Percentiles rank a stretch among this genome's conserved stretches.
Conservation (phyloP, 2,888 invertebrate genomes). For the Drosophila lacicola region DNA sequence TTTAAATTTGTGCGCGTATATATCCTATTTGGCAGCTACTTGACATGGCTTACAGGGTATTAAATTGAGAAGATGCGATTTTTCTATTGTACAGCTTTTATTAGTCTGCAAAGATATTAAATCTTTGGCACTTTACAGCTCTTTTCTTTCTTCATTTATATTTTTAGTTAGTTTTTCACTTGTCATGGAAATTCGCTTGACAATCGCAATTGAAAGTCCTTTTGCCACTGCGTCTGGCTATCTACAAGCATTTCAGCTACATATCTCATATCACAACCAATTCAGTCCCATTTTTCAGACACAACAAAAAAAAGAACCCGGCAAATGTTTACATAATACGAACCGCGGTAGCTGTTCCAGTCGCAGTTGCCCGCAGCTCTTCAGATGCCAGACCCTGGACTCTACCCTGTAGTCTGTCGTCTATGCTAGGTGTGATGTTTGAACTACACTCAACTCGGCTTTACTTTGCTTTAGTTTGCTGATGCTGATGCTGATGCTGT, state of each 20-base stretch:
- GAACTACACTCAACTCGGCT: constrained; percentile 76
- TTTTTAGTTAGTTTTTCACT: not conserved
- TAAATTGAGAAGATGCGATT: too few species aligned
- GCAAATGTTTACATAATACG: constrained; percentile 45
- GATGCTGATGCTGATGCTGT: constrained; percentile 23
- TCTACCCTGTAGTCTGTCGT: constrained; percentile 21
- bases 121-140: too few species aligned
- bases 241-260: constrained; percentile 3
- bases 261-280: constrained; percentile 20
- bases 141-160: not conserved
- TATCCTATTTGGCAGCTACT: too few species aligned
- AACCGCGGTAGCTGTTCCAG: constrained; percentile 31
- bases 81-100: too few species aligned
- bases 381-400: constrained; percentile 37
- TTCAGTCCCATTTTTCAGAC: constrained; percentile 2
- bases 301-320: constrained; percentile 1
- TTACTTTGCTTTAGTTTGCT: constrained; percentile 32
- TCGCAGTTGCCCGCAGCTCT: constrained; percentile 16
- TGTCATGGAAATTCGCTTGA: constrained; percentile 15
- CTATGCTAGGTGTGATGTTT: constrained; percentile 78
- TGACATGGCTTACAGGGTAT: too few species aligned
- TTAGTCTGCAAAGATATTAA: too few species aligned
- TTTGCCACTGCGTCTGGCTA: constrained; percentile 5
- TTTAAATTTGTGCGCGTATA: too few species aligned
- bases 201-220: constrained; percentile 26